phyloP scores from a whole-genome alignment of 1,140 invertebrate species.

The Apis cerana region DNA sequence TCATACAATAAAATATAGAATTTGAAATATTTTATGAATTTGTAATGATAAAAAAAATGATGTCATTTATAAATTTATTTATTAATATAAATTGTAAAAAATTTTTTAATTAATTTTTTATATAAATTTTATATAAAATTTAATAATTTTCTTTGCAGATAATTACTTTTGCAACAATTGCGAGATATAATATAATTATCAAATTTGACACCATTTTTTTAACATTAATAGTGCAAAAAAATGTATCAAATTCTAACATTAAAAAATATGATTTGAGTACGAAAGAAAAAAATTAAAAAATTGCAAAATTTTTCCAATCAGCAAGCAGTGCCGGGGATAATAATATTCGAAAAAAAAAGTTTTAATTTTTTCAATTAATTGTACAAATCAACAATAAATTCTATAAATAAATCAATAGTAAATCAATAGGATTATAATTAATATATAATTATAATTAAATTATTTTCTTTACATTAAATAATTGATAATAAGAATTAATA shows the following conservation, averaged over 20 bases:
- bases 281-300: conserved; percentile 1
- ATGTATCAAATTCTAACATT: not conserved
- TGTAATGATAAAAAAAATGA: not conserved
- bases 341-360: not conserved
- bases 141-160: no score
- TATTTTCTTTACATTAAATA: no score
- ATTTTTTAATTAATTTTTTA: not conserved
- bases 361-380: not conserved
- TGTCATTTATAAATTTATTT: not conserved
- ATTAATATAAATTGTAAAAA: not conserved
- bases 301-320: not conserved
- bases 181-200: no score
- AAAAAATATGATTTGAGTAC: not conserved
- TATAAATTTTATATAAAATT: no score
- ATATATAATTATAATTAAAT: no score
- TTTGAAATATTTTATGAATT: not conserved
- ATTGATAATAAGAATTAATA: not conserved
- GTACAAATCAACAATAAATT: not conserved
- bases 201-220: not conserved
- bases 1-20: not conserved
- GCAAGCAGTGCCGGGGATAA: conserved; percentile 29
- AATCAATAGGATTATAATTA: no score
- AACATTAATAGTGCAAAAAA: not conserved
- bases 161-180: no score
- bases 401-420: no score